Conservation (phyloP, 2,113 vertebrate genomes). For the Aspidoscelis tigris region DNA sequence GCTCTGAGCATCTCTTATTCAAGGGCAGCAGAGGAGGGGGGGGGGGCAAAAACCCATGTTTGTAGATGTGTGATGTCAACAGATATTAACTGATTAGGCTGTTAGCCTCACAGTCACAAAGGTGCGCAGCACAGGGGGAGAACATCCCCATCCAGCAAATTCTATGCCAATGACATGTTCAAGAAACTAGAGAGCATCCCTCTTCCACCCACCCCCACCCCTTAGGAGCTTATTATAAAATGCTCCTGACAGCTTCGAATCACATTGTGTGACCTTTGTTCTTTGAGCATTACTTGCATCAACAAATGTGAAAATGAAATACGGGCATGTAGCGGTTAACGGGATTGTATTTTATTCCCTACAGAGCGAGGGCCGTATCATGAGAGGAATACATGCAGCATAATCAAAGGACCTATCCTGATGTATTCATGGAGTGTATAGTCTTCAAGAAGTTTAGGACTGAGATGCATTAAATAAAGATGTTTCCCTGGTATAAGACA, state of each 20-base stretch:
- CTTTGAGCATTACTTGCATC: not conserved
- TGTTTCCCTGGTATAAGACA: not conserved
- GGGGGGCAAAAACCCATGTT: not conserved
- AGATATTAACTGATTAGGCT: conserved; percentile 15
- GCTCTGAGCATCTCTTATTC: not conserved
- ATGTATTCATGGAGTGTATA: not conserved
- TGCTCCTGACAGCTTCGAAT: not conserved
- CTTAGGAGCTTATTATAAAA: conserved; percentile 12
- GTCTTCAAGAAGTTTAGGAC: not conserved
- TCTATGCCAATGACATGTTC: not conserved
- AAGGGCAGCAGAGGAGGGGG: not conserved
- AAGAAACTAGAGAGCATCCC: not conserved
- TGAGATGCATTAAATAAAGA: not conserved
- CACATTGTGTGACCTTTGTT: not conserved
- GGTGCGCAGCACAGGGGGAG: not conserved
- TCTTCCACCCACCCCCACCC: not conserved
- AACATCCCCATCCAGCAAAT: not conserved
- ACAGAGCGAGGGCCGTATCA: not conserved
- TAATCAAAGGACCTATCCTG: not conserved
- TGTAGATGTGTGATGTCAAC: conserved; percentile 10
- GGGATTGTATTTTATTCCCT: conserved; percentile 1
- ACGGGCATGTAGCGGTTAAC: not conserved
- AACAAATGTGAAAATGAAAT: conserved; percentile 10
- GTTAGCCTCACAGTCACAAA: not conserved
- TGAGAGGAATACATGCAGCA: no score